Conservation (phyloP, 2,888 invertebrate species). For the Helicoverpa assulta region DNA sequence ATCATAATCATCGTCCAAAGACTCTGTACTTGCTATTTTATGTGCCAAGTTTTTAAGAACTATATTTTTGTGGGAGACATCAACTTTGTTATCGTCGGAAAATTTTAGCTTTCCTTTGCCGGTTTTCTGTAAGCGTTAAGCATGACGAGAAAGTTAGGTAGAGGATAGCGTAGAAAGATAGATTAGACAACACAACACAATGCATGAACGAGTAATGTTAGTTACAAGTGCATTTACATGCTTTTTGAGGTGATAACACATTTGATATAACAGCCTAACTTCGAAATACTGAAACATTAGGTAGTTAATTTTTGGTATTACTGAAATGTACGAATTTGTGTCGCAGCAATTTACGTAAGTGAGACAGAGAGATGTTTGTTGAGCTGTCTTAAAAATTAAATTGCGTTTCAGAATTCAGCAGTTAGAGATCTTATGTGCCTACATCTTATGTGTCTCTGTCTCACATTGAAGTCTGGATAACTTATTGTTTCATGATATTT, state of each 20-base stretch:
- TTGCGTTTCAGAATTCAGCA: too few species aligned
- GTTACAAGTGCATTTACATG: constrained; percentile 61
- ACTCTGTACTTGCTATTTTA: constrained; percentile 84
- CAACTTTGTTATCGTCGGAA: constrained; percentile 78
- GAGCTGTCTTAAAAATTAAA: too few species aligned
- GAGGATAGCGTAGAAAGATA: constrained; percentile 61
- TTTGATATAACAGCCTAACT: background rate
- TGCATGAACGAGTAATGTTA: constrained; percentile 54
- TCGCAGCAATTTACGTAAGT: too few species aligned
- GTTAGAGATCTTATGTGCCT: too few species aligned
- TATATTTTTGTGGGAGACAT: constrained; percentile 85
- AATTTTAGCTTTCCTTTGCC: constrained; percentile 81
- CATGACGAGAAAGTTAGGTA: constrained; percentile 73
- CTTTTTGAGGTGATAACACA: constrained; percentile 30
- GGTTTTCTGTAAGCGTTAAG: constrained; percentile 80
- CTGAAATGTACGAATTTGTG: too few species aligned
- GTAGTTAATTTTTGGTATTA: too few species aligned
- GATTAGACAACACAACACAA: constrained; percentile 56
- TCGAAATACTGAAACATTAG: too few species aligned
- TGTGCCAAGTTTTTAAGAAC: constrained; percentile 85
- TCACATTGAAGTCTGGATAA: too few species aligned
- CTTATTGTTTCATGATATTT: too few species aligned
- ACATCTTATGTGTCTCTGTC: too few species aligned
- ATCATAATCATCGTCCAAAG: constrained; percentile 81
- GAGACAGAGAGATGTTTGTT: too few species aligned